Percentiles rank a stretch among this genome's conserved stretches.
These are phyloP conservation scores for Pseudanteris insignis DNA, from an alignment of 2,888 invertebrate species.

Conservation along the genomic window DNA sequence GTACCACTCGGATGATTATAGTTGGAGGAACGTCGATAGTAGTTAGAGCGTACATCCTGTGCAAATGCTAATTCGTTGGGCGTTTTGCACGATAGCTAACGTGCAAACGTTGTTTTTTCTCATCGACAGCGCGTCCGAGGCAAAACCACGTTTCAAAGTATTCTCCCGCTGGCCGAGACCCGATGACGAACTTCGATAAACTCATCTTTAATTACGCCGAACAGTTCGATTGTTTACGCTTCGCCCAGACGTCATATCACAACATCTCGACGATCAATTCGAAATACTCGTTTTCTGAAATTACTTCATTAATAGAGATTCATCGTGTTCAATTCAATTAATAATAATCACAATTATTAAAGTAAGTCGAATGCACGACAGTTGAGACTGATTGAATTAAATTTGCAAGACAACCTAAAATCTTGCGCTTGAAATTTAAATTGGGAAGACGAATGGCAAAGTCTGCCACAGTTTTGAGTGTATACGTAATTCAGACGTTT, in stretches of 20 bases:
- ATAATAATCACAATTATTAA: no score
- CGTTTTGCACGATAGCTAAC: slow-evolving; percentile 47
- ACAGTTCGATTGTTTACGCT: slow-evolving; percentile 29
- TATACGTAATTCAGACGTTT: no score
- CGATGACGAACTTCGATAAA: slow-evolving; percentile 30
- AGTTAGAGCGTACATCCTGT: slow-evolving; percentile 67
- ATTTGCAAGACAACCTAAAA: no score
- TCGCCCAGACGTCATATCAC: slow-evolving; percentile 12
- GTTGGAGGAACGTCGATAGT: slow-evolving; percentile 66
- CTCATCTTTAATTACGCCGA: slow-evolving; percentile 21
- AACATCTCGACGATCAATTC: slow-evolving; percentile 3
- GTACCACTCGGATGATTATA: slow-evolving; percentile 65
- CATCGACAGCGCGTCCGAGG: slow-evolving; percentile 28
- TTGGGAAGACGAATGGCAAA: no score
- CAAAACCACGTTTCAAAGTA: slow-evolving; percentile 24
- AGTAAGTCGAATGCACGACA: no score
- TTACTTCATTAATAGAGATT: neutral
- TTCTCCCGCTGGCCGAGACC: slow-evolving; percentile 9
- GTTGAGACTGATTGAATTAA: no score
- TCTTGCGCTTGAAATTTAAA: no score
- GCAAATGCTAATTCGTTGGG: slow-evolving; percentile 64
- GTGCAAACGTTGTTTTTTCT: slow-evolving; percentile 41
- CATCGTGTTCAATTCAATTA: no score
- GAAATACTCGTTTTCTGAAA: neutral
- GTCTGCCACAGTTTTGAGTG: no score